Conservation (phyloP, 2,888 invertebrate species). For the Sarcophaga caerulescens region DNA sequence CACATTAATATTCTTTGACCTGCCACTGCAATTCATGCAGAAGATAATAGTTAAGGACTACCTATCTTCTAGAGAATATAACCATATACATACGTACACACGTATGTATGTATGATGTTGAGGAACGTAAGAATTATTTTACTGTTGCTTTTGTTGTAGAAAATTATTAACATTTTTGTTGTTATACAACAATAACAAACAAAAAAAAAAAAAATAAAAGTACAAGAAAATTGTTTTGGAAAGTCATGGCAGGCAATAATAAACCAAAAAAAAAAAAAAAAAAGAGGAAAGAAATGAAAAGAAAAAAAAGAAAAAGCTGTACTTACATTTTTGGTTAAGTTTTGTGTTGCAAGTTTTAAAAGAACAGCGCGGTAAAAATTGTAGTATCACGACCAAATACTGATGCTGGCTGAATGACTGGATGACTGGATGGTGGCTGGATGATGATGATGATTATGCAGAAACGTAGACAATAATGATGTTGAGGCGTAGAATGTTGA, state of each 20-base stretch:
- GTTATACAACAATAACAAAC: neutral
- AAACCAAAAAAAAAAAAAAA: slow-evolving; percentile 8
- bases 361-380: slow-evolving; percentile 62
- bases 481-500: slow-evolving; percentile 52
- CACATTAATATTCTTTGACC: slow-evolving; percentile 4
- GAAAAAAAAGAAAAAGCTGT: slow-evolving; percentile 60
- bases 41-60: slow-evolving; percentile 62
- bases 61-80: slow-evolving; percentile 49
- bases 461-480: slow-evolving; percentile 33
- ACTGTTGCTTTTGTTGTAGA: neutral
- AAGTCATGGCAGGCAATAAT: slow-evolving; percentile 31
- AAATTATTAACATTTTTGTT: neutral
- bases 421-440: neutral
- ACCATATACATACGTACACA: slow-evolving; percentile 11
- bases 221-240: slow-evolving; percentile 20
- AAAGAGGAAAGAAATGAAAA: slow-evolving; percentile 8
- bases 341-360: slow-evolving; percentile 54
- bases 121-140: too few relatives aligned
- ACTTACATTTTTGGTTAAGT: slow-evolving; percentile 67
- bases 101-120: neutral
- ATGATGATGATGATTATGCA: slow-evolving; percentile 20
- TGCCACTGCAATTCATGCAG: neutral
- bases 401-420: slow-evolving; percentile 36
- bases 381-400: slow-evolving; percentile 62
- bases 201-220: neutral